These are phyloP conservation scores for Dicrostonyx torquatus DNA, from an alignment of 2,797 vertebrate genomes.

Conservation along the genomic window DNA sequence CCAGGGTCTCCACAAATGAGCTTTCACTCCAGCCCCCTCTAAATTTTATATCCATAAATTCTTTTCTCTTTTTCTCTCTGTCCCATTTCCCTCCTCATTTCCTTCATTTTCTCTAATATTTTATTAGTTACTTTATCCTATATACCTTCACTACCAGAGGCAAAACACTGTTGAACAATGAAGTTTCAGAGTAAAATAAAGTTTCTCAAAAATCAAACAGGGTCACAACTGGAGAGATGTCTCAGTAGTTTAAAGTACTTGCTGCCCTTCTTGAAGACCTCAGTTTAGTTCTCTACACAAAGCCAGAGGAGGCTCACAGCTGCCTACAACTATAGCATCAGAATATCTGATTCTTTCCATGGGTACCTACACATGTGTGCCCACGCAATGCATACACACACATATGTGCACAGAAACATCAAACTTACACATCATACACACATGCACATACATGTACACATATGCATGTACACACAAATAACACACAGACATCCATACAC, in stretches of 20 bases:
- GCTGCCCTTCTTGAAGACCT: background rate
- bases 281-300: background rate
- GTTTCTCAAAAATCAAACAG: background rate
- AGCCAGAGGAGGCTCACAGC: background rate
- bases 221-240: background rate
- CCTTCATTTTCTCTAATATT: background rate
- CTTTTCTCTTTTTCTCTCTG: background rate
- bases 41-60: background rate
- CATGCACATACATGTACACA: background rate
- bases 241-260: background rate
- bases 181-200: slow-evolving; percentile 4
- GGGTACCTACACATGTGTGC: background rate
- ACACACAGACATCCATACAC: background rate
- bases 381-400: background rate
- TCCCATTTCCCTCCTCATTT: rapidly evolving
- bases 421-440: background rate
- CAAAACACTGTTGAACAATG: background rate
- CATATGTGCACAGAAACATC: background rate
- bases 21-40: background rate
- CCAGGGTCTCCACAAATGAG: background rate
- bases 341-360: background rate
- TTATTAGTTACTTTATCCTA: background rate
- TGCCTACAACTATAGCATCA: background rate
- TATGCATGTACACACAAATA: background rate
- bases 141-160: background rate